These are phyloP conservation scores for Chymomyza caudatula DNA, from an alignment of 2,888 invertebrate species.

Conservation along the genomic window DNA sequence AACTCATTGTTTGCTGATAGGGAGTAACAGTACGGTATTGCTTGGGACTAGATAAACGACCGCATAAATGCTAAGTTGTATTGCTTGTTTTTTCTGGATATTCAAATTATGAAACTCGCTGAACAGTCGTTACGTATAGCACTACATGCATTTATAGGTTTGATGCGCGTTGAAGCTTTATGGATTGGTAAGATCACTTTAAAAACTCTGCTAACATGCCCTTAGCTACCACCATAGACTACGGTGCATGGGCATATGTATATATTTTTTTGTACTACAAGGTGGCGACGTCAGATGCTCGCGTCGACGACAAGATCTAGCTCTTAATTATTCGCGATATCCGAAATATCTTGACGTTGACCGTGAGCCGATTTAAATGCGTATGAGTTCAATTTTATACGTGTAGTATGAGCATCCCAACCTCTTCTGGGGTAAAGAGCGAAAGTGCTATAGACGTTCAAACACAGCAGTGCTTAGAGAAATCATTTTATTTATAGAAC, in stretches of 20 bases:
- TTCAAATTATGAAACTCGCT: slow-evolving; percentile 24
- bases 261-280: neutral
- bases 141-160: neutral
- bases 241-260: neutral
- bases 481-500: slow-evolving; percentile 64
- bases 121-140: slow-evolving; percentile 18
- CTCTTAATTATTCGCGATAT: slow-evolving; percentile 33
- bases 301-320: neutral
- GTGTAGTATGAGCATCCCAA: slow-evolving; percentile 17
- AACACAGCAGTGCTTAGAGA: slow-evolving; percentile 50
- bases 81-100: neutral
- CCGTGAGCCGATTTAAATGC: slow-evolving; percentile 68
- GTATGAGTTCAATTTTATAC: slow-evolving; percentile 59
- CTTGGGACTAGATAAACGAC: neutral
- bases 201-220: neutral
- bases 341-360: slow-evolving; percentile 60
- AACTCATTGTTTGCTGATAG: slow-evolving; percentile 51
- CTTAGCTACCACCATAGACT: neutral
- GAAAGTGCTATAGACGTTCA: slow-evolving; percentile 13
- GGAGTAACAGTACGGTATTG: neutral
- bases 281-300: neutral
- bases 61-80: slow-evolving; percentile 2
- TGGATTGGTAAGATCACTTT: neutral
- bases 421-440: slow-evolving; percentile 26
- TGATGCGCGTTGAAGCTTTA: slow-evolving; percentile 11